A percentile compares a stretch with the other conserved stretches of the same genome.
These are phyloP conservation scores for Rotaria socialis DNA, from an alignment of 2,888 invertebrate genomes.

Conservation along the genomic window DNA sequence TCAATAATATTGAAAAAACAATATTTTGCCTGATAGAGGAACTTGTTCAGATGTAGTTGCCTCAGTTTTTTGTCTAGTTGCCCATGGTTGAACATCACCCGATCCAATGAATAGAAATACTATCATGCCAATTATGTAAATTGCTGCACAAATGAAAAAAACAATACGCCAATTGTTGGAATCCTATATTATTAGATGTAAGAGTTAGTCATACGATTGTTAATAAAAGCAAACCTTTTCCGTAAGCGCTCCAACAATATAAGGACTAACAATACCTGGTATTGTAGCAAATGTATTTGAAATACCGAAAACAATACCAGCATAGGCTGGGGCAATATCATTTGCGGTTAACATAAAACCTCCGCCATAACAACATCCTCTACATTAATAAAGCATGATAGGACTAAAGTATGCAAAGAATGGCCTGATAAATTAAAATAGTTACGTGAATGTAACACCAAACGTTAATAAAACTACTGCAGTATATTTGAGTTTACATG, in stretches of 20 bases:
- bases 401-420: too few relatives aligned
- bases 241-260: conserved; percentile 43
- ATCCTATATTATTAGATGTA: conserved; percentile 29
- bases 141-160: conserved; percentile 43
- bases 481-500: not conserved
- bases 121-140: conserved; percentile 41
- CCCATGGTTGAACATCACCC: conserved; percentile 45
- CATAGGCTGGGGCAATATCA: conserved; percentile 45
- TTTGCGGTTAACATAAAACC: conserved; percentile 47
- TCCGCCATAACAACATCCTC: conserved; percentile 46
- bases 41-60: conserved; percentile 8
- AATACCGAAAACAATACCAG: conserved; percentile 46
- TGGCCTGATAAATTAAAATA: not conserved
- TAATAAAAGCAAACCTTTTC: not conserved
- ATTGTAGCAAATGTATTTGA: conserved; percentile 45
- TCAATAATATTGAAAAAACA: not conserved
- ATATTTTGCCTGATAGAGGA: not conserved
- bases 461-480: conserved; percentile 38
- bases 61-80: not conserved
- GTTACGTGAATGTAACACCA: conserved; percentile 42
- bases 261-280: conserved; percentile 45
- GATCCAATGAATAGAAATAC: conserved; percentile 37
- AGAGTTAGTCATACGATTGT: not conserved
- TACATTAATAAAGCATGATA: not conserved
- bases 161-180: conserved; percentile 46